phyloP scores from a whole-genome alignment of 2,797 vertebrate species.

The Notolabrus celidotus region DNA sequence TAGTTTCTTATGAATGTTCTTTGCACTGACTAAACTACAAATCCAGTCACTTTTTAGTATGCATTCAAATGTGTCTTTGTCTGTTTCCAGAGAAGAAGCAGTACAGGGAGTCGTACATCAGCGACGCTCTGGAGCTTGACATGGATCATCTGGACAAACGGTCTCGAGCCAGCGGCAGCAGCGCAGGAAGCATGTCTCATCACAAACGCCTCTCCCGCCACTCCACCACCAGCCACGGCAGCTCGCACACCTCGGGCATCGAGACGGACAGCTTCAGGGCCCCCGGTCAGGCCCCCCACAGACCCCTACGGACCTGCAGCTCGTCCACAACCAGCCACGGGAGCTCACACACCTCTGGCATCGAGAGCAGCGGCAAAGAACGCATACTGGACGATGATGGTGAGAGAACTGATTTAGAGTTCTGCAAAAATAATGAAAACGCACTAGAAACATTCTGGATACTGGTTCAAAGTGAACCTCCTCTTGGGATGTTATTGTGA shows the following conservation, averaged over 20 bases:
- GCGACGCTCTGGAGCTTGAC: conserved; percentile 96
- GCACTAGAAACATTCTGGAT: too few species aligned
- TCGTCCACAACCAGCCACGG: conserved; percentile 95
- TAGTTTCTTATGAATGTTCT: too few species aligned
- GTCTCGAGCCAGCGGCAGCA: conserved; percentile 96
- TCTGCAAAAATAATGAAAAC: too few species aligned
- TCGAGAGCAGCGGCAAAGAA: conserved; percentile 96
- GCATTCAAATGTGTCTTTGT: background rate
- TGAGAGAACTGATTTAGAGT: conserved; percentile 55
- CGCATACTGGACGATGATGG: conserved; percentile 94
- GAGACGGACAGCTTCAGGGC: conserved; percentile 91
- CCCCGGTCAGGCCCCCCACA: conserved; percentile 81
- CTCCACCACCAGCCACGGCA: conserved; percentile 94
- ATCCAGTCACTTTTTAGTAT: too few species aligned
- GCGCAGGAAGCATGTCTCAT: conserved; percentile 88
- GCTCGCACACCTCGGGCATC: conserved; percentile 97
- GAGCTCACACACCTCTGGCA: conserved; percentile 97
- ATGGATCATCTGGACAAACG: conserved; percentile 96
- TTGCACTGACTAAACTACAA: too few species aligned
- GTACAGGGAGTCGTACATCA: conserved; percentile 98
- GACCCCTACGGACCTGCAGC: conserved; percentile 92
- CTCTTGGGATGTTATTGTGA: too few species aligned
- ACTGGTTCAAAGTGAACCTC: too few species aligned
- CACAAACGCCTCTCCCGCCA: conserved; percentile 93
- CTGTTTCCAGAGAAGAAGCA: conserved; percentile 94